A percentile compares a stretch with the other conserved stretches of the same genome.
Evolutionary conservation across 2,797 vertebrate genomes (phyloP).

Genomic region (Manis javanica): DNA sequence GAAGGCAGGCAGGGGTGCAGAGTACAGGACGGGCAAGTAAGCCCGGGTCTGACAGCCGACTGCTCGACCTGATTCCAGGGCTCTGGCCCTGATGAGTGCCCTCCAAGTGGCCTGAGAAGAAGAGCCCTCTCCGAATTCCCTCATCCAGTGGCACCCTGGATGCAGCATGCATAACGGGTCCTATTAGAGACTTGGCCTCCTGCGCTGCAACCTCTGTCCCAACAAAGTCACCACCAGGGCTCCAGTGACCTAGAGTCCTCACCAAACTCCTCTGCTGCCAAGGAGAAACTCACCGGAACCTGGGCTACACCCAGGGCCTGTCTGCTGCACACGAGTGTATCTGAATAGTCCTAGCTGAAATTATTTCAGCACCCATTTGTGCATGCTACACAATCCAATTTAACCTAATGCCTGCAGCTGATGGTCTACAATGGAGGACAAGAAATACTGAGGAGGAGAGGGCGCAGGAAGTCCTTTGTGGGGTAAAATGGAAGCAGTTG

Average conservation of each 20-base stretch:
- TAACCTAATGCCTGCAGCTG: not conserved
- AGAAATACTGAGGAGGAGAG: not conserved
- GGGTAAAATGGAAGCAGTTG: not conserved
- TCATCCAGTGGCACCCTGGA: not conserved
- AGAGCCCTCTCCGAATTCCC: rapidly evolving
- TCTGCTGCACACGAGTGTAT: rapidly evolving
- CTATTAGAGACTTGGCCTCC: no score
- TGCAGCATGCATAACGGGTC: rapidly evolving
- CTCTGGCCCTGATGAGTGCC: not conserved
- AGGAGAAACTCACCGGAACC: no score
- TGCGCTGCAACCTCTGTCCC: not conserved
- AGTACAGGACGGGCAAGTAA: not conserved
- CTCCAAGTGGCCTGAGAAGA: not conserved
- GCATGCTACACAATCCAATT: rapidly evolving
- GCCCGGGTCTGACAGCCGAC: not conserved
- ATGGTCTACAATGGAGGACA: not conserved
- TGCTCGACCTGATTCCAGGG: no score
- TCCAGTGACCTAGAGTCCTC: no score
- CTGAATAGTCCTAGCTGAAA: not conserved
- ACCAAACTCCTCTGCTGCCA: not conserved
- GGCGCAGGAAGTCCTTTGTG: not conserved
- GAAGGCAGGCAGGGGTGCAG: rapidly evolving
- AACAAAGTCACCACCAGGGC: no score
- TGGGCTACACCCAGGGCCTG: not conserved
- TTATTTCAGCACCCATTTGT: no score